Evolutionary conservation across 2,797 vertebrate genomes (phyloP).

Genomic region (Loris lydekkerianus): DNA sequence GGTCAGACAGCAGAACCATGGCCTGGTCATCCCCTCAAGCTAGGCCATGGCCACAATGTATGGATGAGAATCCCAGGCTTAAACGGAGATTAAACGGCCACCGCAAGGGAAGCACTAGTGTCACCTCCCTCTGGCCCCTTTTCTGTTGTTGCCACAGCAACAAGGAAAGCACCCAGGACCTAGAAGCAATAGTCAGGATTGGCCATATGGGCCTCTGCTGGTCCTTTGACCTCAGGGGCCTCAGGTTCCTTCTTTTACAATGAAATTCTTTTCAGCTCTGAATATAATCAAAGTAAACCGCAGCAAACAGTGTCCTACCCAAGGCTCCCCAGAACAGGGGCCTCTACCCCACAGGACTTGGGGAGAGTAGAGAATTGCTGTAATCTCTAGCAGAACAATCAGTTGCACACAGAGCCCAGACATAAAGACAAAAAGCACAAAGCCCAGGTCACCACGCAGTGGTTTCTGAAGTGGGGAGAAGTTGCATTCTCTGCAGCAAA

Average conservation of each 20-base stretch:
- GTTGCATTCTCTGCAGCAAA: neutral
- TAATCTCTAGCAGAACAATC: neutral
- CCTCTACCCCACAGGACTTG: accelerated
- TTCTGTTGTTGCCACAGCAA: neutral
- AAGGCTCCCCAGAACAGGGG: neutral
- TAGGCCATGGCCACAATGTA: accelerated
- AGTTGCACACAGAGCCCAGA: neutral
- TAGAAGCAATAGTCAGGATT: neutral
- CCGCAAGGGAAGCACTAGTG: neutral
- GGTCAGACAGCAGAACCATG: neutral
- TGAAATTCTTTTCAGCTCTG: accelerated
- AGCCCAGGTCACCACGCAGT: accelerated
- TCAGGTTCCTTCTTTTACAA: neutral
- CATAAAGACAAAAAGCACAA: neutral
- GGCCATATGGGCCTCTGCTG: neutral
- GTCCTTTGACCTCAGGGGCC: neutral
- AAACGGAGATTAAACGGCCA: neutral
- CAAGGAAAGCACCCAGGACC: neutral
- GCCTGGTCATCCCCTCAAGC: neutral
- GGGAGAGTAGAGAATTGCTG: neutral
- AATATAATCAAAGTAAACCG: neutral
- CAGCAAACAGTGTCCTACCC: neutral
- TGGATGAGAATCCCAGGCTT: neutral
- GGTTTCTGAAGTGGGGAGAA: slow-evolving; percentile 19
- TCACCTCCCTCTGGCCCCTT: neutral